A percentile compares a stretch with the other conserved stretches of the same genome.
Evolutionary conservation across 1,140 invertebrate genomes (phyloP).

Genomic region (Drosophila paulistorum): DNA sequence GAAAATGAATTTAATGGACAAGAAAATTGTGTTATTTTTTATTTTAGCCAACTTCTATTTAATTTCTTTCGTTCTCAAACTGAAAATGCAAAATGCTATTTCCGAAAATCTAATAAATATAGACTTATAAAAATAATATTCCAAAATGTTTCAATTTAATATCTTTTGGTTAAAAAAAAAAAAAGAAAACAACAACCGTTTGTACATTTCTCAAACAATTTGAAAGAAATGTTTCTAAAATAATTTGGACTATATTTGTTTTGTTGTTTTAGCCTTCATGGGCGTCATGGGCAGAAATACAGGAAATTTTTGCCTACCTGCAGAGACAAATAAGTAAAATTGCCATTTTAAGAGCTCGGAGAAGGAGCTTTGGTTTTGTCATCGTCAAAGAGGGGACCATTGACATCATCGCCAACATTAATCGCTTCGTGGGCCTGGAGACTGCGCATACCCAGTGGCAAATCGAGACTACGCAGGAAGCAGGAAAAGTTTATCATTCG

Average conservation of each 20-base stretch:
- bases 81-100: not conserved
- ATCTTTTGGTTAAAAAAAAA: not conserved
- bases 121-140: not conserved
- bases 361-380: not conserved
- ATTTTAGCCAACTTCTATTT: not conserved
- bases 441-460: slow-evolving; percentile 49
- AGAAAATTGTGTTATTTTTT: too few relatives aligned
- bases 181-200: too few relatives aligned
- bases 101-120: not conserved
- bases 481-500: slow-evolving; percentile 70
- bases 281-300: not conserved
- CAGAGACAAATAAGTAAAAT: not conserved
- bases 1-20: not conserved
- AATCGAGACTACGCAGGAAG: slow-evolving; percentile 54
- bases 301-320: not conserved
- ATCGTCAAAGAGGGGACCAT: not conserved
- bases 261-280: too few relatives aligned
- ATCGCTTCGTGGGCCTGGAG: slow-evolving; percentile 7
- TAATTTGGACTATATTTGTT: too few relatives aligned
- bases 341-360: not conserved
- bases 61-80: not conserved
- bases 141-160: not conserved
- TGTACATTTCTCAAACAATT: too few relatives aligned
- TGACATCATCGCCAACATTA: slow-evolving; percentile 29
- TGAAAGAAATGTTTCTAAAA: too few relatives aligned